Conservation (phyloP, 2,888 invertebrate genomes). For the Amiota communis region DNA sequence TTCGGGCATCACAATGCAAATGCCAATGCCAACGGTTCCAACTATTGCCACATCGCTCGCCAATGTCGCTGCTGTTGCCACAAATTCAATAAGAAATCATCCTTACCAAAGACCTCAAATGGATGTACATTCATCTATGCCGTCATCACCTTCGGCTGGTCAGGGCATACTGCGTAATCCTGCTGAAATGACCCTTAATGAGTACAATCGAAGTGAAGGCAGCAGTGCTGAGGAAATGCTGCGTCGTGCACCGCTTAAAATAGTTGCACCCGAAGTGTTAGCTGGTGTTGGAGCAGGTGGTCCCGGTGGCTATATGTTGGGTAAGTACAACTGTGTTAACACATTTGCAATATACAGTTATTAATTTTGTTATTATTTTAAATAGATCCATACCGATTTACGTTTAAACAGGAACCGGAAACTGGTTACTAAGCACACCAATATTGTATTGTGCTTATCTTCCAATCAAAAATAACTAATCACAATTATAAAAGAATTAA, state of each 20-base stretch:
- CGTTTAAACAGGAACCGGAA: constrained; percentile 73
- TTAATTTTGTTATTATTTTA: not conserved
- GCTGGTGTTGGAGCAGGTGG: constrained; percentile 39
- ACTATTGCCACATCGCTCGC: constrained; percentile 45
- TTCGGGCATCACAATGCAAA: constrained; percentile 35
- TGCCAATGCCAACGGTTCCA: constrained; percentile 35
- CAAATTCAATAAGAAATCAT: constrained; percentile 46
- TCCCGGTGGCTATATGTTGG: constrained; percentile 55
- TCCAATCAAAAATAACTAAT: constrained; percentile 44
- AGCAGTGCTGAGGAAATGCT: constrained; percentile 65
- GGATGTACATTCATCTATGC: constrained; percentile 58
- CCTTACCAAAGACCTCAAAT: constrained; percentile 57
- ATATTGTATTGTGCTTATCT: constrained; percentile 27
- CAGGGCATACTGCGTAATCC: constrained; percentile 63
- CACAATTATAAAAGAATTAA: constrained; percentile 17
- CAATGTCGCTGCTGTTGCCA: constrained; percentile 45
- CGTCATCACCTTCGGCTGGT: constrained; percentile 50
- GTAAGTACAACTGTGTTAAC: constrained; percentile 43
- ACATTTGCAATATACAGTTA: not conserved
- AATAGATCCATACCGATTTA: constrained; percentile 69
- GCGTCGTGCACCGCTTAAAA: constrained; percentile 68
- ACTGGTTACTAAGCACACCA: constrained; percentile 65
- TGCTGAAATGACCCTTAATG: constrained; percentile 71
- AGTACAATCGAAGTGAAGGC: constrained; percentile 69
- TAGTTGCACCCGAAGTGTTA: constrained; percentile 63